phyloP scores from a whole-genome alignment of 2,888 invertebrate species.

The Lasioglossum malachurum region DNA sequence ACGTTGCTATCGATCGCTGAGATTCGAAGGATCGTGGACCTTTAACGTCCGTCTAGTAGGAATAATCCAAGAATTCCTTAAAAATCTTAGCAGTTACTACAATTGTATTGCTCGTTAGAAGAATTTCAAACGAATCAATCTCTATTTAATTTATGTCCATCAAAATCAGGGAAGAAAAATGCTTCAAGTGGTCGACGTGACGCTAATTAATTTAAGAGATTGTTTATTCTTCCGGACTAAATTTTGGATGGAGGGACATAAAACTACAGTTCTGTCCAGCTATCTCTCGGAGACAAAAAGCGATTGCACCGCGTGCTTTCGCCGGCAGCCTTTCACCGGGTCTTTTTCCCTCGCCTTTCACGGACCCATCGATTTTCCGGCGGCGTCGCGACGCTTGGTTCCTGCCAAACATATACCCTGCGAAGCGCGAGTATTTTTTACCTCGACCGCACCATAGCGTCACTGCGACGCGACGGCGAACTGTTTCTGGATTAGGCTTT shows the following conservation, averaged over 20 bases:
- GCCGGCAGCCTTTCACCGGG: constrained; percentile 1
- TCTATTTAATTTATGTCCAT: too few species aligned
- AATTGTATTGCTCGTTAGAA: too few species aligned
- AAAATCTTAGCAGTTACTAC: too few species aligned
- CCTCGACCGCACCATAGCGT: background rate
- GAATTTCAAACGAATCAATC: too few species aligned
- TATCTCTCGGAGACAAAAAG: constrained; percentile 29
- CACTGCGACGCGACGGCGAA: background rate
- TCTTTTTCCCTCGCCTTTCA: constrained; percentile 2
- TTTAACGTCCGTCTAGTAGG: too few species aligned
- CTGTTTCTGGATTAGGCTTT: background rate
- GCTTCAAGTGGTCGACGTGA: background rate
- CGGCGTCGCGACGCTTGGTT: background rate
- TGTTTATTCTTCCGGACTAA: background rate
- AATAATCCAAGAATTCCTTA: too few species aligned
- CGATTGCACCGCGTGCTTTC: constrained; percentile 23
- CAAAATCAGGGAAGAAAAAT: background rate
- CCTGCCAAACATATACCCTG: background rate
- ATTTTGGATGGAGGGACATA: background rate
- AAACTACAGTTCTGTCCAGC: background rate
- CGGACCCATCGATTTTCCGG: constrained; percentile 32
- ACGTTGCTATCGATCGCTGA: background rate
- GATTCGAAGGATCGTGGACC: background rate
- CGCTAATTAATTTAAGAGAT: background rate
- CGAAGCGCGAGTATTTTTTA: background rate